Base-by-base conservation (phyloP, 2,888 invertebrate genomes). In the Aromia moschata region DNA sequence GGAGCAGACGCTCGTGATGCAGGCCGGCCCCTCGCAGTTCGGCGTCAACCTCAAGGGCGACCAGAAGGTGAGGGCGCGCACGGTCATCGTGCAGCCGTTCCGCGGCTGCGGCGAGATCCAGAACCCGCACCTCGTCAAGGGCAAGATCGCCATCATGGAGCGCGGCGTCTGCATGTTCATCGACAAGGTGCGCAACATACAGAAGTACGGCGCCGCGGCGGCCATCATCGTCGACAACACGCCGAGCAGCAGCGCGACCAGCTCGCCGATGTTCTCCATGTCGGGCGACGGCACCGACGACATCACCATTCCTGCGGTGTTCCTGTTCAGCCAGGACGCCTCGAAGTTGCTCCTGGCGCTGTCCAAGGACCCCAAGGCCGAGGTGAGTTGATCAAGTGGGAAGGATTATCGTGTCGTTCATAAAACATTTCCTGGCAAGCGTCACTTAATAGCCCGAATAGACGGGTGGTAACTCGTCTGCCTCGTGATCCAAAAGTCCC, bases 91-190 rank as follows among this genome's bases (percentile, higher is more conserved):
- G 1, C 79, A 82, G 30, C 97, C 97, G 0, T 80, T 87, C n/a
- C 84, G 87, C 69, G 94, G 84, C 58, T 92, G 88, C 82, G 70
- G 74, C 2, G 82, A 84, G 1, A 78, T 93, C 2, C 72, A 80
- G 9, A 89, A 92, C 74, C 77, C 83, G 3, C 81, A 83, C 0
- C 80, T 84, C 5, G 76, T 94, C 0, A 79, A 80, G 25, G 92
- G 90, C 0, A 90, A 88, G 72, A 92, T 98, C 69, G 93, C 87
- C 0, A 83, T 98, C n/a, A 89, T 95, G 58, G 89, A 91, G 75
- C 86, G 98, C 16, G 97, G 98, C 1, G 91, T 91, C 70, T 99
- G 98, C 80, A 96, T 96, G 83, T 99, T 97, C 79, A 89, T 97
- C 1, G 94, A 96, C 70, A 98, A 98, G 84, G 96, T 93, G 1